Evolutionary conservation across 2,797 vertebrate genomes (phyloP).

Genomic region (Forpus xanthops): DNA sequence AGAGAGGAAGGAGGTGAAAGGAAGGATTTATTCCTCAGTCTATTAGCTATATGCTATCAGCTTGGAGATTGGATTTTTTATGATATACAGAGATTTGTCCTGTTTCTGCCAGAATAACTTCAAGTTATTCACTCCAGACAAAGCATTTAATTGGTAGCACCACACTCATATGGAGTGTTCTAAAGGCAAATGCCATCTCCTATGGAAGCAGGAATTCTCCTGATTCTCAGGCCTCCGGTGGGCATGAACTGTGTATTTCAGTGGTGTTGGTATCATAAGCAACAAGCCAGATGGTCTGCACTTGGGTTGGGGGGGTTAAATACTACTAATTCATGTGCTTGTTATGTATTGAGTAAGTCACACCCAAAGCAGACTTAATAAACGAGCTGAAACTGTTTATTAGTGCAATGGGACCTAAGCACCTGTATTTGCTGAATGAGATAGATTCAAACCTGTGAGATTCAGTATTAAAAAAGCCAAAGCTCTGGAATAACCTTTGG

Average conservation of each 20-base stretch:
- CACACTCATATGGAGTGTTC: neutral
- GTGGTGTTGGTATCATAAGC: neutral
- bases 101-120: neutral
- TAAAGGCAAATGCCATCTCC: neutral
- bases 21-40: neutral
- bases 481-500: neutral
- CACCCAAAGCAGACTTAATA: neutral
- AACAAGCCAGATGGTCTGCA: neutral
- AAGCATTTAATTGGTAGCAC: neutral
- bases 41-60: neutral
- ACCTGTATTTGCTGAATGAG: neutral
- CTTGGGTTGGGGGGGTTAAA: neutral
- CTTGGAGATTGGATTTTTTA: neutral
- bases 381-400: neutral
- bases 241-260: neutral
- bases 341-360: neutral
- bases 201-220: neutral
- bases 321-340: neutral
- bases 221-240: neutral
- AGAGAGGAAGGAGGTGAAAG: neutral
- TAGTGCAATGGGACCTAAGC: neutral
- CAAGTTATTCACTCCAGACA: neutral
- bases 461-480: neutral
- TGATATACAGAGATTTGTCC: neutral
- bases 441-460: neutral